Conservation (phyloP, 2,888 invertebrate species). For the Limenitis camilla region DNA sequence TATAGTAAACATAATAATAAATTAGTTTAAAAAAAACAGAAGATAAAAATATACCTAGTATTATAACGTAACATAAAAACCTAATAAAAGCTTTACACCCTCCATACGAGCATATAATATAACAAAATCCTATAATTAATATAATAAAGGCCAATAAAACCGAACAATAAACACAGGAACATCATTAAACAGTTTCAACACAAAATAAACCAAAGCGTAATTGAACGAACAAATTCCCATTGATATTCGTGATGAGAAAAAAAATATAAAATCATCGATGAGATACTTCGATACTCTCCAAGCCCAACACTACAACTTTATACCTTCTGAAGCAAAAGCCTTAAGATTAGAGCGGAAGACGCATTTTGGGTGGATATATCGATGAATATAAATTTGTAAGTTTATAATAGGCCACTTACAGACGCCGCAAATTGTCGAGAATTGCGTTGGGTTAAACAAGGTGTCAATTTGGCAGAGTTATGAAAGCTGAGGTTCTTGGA, state of each 20-base stretch:
- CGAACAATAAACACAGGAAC: constrained; percentile 21
- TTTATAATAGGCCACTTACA: constrained; percentile 71
- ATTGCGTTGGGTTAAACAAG: constrained; percentile 68
- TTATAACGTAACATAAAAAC: not conserved
- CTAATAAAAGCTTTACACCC: constrained; percentile 7
- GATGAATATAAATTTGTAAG: constrained; percentile 34
- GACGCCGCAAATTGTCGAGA: constrained; percentile 66
- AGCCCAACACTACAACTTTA: constrained; percentile 38
- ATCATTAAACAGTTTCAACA: constrained; percentile 19
- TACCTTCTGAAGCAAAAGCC: constrained; percentile 10
- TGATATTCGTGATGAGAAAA: constrained; percentile 73
- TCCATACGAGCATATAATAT: constrained; percentile 3
- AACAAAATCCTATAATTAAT: constrained; percentile 21
- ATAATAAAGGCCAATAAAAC: constrained; percentile 21
- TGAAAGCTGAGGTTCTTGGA: constrained; percentile 67
- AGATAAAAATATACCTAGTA: no score
- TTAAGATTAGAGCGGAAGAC: constrained; percentile 29
- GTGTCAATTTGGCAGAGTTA: constrained; percentile 74
- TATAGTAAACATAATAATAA: no score
- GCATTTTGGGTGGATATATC: constrained; percentile 21
- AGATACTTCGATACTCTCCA: constrained; percentile 56
- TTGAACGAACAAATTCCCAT: constrained; percentile 72
- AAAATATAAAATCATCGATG: constrained; percentile 65
- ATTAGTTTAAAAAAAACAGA: no score
- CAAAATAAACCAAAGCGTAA: constrained; percentile 65